Evolutionary conservation across 1,140 invertebrate genomes (phyloP), one percentile per base, ranked within the genome.

Genomic region (Drosophila santomea): DNA sequence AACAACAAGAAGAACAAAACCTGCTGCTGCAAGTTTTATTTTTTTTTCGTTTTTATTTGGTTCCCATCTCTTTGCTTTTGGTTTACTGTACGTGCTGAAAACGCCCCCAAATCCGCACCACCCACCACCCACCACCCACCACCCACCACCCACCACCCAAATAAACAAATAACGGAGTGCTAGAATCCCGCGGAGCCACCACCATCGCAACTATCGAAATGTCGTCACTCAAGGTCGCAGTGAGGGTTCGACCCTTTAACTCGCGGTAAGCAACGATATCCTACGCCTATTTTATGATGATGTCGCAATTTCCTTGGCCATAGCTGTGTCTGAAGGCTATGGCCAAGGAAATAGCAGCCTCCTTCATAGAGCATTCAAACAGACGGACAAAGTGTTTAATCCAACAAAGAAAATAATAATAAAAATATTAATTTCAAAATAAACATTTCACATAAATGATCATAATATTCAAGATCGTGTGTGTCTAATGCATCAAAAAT

Each of bases 161-260:
- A 44, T 12, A 48, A 45, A 57, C 35, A 60, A 41, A 59, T 25
- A 52, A 45, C 74, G 80, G 80, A 83, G 58, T 74, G 56, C 35
- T 66, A 64, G 51, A 62, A 72, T 57, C 59, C 62, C 32, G 60
- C 39, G 35, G 44, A 68, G 44, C 72, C 71, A 81, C 72, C 83
- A 71, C 82, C 71, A 81, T 67, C 83, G 71, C 78, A 76, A 76
- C 82, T 77, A 74, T 79, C 80, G 66, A 91, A 80, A 95, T 95
- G 95, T 94, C 95, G 88, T 95, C 95, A 71, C 94, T 95, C 73
- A 95, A 95, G 93, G 95, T 95, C 91, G 95, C 95, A 56, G 95
- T 95, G 20, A 93, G 95, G 83, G 94, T 95, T 79, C 94, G 95
- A 58, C 95, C 95, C 90, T 95, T 95, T 83, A 95, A 95, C 91